Base-by-base conservation (phyloP, 2,888 invertebrate species). In the Automeris io region DNA sequence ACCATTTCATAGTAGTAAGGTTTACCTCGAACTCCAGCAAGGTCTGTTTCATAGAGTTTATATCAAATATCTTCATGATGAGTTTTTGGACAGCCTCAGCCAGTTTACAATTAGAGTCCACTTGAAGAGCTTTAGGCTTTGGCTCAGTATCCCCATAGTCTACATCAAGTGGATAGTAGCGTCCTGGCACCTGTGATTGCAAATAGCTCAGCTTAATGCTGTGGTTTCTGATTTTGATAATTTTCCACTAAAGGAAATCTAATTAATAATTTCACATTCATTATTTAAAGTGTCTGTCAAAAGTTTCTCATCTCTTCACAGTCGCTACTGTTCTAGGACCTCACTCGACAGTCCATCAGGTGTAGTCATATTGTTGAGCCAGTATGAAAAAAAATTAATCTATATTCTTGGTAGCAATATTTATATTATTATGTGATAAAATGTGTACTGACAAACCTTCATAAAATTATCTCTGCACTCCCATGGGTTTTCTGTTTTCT, bases 1-100 rank as follows among this genome's bases (percentile, higher is more conserved):
- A n/a, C n/a, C n/a, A n/a, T n/a, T n/a, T n/a, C n/a, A n/a, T 11
- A 38, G 46, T 5, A 34, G 11, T 5, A 9, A 3, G 5, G 6
- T 55, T 49, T 57, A 92, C 93, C 85, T 99, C 97, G 78, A 97
- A 98, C 68, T 98, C 97, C 64, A 95, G 72, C 91, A 99, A 91
- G 0, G 95, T 93, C 67, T 91, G 91, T 69, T 97, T 97, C 98
- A 99, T 99, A 5, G 88, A 86, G 42, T 95, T 90, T 0, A 98
- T 90, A 71, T 99, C 96, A 76, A 99, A 99, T 41, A 99, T 93
- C 51, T 94, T 88, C 42, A 90, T 88, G 12, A 99, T 89, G 2
- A 99, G 82, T 43, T 93, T 90, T 71, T 98, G 97, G 1, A 99
- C 91, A 0, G 93, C 88, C 57, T 88, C 72, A 0, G 91, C 86